Evolutionary conservation across 2,113 vertebrate species (phyloP).

Genomic region (Hemiscyllium ocellatum): DNA sequence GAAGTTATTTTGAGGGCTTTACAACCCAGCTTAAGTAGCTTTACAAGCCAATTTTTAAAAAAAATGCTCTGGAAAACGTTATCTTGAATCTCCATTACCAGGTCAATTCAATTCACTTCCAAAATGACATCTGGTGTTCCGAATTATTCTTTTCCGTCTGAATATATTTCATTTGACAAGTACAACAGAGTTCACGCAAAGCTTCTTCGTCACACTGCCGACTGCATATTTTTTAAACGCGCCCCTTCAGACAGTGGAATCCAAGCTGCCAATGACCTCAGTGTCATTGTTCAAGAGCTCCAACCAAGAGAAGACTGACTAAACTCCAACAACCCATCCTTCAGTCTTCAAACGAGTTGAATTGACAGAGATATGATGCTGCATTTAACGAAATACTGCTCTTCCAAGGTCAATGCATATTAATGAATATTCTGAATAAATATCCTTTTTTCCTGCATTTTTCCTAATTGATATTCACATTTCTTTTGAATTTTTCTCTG

Average conservation of each 20-base stretch:
- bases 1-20: neutral
- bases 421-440: neutral
- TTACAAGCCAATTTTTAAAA: neutral
- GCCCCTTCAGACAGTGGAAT: neutral
- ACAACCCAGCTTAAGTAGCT: neutral
- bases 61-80: neutral
- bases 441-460: neutral
- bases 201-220: neutral
- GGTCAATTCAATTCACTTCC: neutral
- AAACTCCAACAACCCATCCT: neutral
- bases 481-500: neutral
- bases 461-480: neutral
- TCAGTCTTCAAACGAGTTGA: neutral
- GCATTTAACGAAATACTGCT: neutral
- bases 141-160: neutral
- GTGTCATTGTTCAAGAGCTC: neutral
- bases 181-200: neutral
- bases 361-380: neutral
- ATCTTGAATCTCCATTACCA: neutral
- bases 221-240: neutral
- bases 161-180: neutral
- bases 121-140: neutral
- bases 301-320: neutral
- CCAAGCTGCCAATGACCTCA: neutral
- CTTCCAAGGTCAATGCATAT: neutral